Percentiles rank a stretch among this genome's conserved stretches.
These are phyloP conservation scores for Gymnocephalus cernua DNA, from an alignment of 2,113 vertebrate genomes.

Conservation along the genomic window DNA sequence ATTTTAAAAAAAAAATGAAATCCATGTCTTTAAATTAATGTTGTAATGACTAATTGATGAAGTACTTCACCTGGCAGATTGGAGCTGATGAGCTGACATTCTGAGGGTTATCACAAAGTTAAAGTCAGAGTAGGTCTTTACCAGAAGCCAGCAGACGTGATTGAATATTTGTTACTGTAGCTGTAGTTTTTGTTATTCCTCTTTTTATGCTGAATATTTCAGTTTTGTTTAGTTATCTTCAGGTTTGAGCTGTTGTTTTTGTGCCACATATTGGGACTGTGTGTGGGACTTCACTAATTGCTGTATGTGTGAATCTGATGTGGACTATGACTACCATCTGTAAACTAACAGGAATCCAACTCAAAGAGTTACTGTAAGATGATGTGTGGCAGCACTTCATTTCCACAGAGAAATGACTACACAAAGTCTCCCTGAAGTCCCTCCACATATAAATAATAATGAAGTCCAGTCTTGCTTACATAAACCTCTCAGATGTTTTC, in stretches of 20 bases:
- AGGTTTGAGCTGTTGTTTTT: slow-evolving; percentile 1
- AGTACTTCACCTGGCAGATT: not conserved
- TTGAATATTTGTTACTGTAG: not conserved
- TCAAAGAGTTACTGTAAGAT: not conserved
- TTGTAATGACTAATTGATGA: not conserved
- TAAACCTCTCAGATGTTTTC: not conserved
- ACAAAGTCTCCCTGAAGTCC: slow-evolving; percentile 8
- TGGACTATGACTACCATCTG: slow-evolving; percentile 4
- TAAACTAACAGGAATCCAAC: slow-evolving; percentile 25
- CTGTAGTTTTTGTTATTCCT: not conserved
- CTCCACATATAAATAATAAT: not conserved
- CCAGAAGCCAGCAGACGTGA: not conserved
- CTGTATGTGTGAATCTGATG: slow-evolving; percentile 11
- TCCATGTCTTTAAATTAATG: not conserved
- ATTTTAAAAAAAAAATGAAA: too few relatives aligned
- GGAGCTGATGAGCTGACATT: not conserved
- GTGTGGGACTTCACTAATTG: slow-evolving; percentile 13
- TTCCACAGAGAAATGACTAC: slow-evolving; percentile 9
- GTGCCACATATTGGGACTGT: not conserved
- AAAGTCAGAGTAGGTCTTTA: not conserved
- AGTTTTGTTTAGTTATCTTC: slow-evolving; percentile 9
- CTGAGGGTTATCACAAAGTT: not conserved
- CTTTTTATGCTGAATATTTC: not conserved
- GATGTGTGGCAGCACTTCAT: not conserved
- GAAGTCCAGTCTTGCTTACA: not conserved